Evolutionary conservation across 2,797 vertebrate genomes (phyloP).

Genomic region (Hoplostethus atlanticus): DNA sequence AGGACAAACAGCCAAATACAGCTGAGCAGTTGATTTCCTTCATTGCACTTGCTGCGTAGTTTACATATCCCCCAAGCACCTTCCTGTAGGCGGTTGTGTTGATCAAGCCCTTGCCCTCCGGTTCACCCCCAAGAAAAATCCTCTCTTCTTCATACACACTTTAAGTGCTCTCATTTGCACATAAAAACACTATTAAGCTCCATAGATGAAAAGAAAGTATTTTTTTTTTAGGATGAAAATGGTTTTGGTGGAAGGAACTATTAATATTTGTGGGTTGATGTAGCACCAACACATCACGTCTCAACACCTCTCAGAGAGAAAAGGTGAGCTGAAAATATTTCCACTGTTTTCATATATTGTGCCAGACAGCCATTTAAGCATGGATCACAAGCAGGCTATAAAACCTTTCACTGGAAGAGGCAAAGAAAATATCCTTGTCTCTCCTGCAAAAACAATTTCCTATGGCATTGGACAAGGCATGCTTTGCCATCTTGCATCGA

Average conservation of each 20-base stretch:
- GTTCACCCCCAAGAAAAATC: slow-evolving; percentile 35
- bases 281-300: neutral
- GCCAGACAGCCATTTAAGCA: neutral
- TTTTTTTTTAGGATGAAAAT: neutral
- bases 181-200: slow-evolving; percentile 11
- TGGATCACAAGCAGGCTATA: neutral
- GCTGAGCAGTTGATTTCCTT: slow-evolving; percentile 42
- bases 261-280: slow-evolving; percentile 7
- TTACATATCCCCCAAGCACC: slow-evolving; percentile 23
- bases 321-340: neutral
- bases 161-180: slow-evolving; percentile 20
- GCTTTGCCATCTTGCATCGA: slow-evolving; percentile 1
- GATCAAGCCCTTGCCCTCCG: slow-evolving; percentile 48
- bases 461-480: neutral
- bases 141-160: slow-evolving; percentile 13
- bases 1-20: slow-evolving; percentile 32
- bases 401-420: neutral
- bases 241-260: neutral
- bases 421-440: neutral
- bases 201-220: slow-evolving; percentile 14
- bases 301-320: neutral
- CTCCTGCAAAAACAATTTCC: neutral
- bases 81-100: slow-evolving; percentile 34
- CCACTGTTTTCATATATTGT: slow-evolving; percentile 1
- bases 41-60: slow-evolving; percentile 2